phyloP scores from a whole-genome alignment of 2,113 vertebrate species.

The Perccottus glenii region DNA sequence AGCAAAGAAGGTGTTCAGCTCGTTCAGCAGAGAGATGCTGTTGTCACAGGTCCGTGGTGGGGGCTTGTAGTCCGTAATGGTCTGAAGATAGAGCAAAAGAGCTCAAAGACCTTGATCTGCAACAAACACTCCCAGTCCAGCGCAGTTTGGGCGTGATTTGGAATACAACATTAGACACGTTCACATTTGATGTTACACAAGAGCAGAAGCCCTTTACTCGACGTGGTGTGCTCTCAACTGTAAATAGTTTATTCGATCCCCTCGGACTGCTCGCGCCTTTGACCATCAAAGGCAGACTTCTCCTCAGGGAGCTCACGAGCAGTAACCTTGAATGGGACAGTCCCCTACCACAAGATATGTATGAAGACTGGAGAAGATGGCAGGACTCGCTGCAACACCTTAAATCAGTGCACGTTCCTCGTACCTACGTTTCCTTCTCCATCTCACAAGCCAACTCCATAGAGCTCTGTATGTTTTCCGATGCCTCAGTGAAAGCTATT shows the following conservation, averaged over 20 bases:
- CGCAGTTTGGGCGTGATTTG: slow-evolving; percentile 13
- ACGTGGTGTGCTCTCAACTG: slow-evolving; percentile 5
- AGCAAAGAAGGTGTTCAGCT: too few relatives aligned
- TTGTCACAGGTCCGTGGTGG: too few relatives aligned
- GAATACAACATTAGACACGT: background rate
- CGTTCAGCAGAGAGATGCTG: too few relatives aligned
- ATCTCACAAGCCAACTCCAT: background rate
- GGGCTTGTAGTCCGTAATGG: too few relatives aligned
- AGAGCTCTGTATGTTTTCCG: slow-evolving; percentile 34
- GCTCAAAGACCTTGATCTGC: slow-evolving; percentile 8
- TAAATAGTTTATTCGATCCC: slow-evolving; percentile 37
- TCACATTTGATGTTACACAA: slow-evolving; percentile 15
- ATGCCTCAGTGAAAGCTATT: slow-evolving; percentile 22
- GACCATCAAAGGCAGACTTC: background rate
- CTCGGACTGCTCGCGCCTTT: slow-evolving; percentile 8
- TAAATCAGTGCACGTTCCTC: rapidly evolving
- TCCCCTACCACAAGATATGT: background rate
- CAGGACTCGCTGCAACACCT: slow-evolving; percentile 6
- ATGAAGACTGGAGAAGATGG: slow-evolving; percentile 2
- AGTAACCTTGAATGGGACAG: slow-evolving; percentile 29
- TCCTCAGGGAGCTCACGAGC: background rate
- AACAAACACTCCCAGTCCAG: background rate
- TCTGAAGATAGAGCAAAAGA: slow-evolving; percentile 2
- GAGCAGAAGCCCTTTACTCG: slow-evolving; percentile 24
- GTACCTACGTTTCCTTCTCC: background rate